Conservation (phyloP, 2,888 invertebrate genomes). For the Cecidostiba fungosa region DNA sequence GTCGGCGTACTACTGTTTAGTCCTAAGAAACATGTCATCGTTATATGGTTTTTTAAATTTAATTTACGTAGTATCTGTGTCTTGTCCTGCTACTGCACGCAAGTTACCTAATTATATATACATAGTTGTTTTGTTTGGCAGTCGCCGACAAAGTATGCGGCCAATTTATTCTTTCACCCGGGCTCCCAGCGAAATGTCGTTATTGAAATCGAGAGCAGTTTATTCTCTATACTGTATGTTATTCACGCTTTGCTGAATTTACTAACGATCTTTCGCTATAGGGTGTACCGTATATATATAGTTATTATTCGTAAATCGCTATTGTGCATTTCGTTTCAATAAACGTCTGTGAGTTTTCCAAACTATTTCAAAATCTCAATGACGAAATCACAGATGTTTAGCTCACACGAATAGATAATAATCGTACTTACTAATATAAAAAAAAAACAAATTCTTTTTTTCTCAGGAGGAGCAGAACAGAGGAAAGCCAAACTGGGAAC, state of each 20-base stretch:
- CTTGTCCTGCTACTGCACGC: background rate
- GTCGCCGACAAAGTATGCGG: background rate
- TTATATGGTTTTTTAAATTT: background rate
- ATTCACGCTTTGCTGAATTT: background rate
- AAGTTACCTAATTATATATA: conserved; percentile 6
- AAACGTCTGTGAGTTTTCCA: background rate
- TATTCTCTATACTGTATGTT: background rate
- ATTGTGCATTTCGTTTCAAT: background rate
- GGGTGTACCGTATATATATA: background rate
- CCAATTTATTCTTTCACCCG: conserved; percentile 46
- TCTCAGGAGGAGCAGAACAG: conserved; percentile 98
- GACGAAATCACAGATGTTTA: no score
- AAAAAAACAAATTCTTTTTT: conserved; percentile 22
- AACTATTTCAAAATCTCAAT: conserved; percentile 40
- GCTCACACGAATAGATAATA: no score
- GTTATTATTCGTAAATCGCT: background rate
- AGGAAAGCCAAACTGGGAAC: conserved; percentile 99
- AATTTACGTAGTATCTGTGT: background rate
- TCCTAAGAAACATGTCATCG: background rate
- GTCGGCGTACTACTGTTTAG: background rate
- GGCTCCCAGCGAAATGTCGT: background rate
- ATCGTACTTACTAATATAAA: no score
- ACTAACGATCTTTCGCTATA: background rate
- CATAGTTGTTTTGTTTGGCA: conserved; percentile 33
- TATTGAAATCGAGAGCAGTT: background rate